Percentiles rank a stretch among this genome's conserved stretches.
Conservation (phyloP, 2,888 invertebrate species). For the Apomyelois bistriatella region DNA sequence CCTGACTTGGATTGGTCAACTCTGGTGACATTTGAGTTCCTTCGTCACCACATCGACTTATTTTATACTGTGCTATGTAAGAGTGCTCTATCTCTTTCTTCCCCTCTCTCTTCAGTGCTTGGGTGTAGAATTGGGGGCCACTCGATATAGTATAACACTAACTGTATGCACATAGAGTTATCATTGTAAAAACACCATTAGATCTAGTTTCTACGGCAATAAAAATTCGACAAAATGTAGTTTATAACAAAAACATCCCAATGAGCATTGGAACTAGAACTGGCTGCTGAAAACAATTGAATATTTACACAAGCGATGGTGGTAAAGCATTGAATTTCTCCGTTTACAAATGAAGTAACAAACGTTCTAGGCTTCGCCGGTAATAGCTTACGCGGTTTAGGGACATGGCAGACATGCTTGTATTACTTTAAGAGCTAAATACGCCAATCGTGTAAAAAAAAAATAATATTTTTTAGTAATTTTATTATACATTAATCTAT, state of each 20-base stretch:
- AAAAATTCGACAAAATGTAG: neutral
- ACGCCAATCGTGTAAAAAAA: neutral
- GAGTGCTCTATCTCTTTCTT: too few relatives aligned
- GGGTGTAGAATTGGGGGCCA: too few relatives aligned
- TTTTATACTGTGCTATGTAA: too few relatives aligned
- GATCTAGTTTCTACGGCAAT: neutral
- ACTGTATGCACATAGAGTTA: too few relatives aligned
- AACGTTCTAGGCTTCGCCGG: conserved; percentile 29
- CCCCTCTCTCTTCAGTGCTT: too few relatives aligned
- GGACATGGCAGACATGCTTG: neutral
- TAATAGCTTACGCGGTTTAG: conserved; percentile 30
- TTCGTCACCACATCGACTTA: too few relatives aligned
- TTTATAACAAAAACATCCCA: conserved; percentile 3
- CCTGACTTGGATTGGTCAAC: too few relatives aligned
- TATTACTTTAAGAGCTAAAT: neutral
- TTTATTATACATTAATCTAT: too few relatives aligned
- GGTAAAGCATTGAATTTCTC: conserved; percentile 41
- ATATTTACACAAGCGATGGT: conserved; percentile 45
- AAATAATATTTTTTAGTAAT: too few relatives aligned
- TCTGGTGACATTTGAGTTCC: too few relatives aligned
- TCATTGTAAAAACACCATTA: too few relatives aligned
- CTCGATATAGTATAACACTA: too few relatives aligned
- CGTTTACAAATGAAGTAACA: conserved; percentile 40
- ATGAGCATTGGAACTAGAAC: neutral
- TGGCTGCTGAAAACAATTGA: conserved; percentile 30